phyloP scores from a whole-genome alignment of 2,797 vertebrate genomes.

The Cetoscarus ocellatus region DNA sequence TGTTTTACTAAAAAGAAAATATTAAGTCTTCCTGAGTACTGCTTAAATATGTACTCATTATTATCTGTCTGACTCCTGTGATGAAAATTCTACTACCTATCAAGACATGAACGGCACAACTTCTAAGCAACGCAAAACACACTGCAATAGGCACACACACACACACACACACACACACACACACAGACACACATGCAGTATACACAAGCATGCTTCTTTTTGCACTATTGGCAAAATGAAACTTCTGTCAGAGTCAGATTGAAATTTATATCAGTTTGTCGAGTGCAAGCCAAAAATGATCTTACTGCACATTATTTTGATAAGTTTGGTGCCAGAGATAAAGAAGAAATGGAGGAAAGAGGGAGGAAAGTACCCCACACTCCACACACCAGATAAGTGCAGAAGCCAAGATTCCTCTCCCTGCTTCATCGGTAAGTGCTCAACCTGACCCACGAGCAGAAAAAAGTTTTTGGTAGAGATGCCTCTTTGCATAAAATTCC shows the following conservation, averaged over 20 bases:
- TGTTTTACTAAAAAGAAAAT: constrained; percentile 52
- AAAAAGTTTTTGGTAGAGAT: constrained; percentile 62
- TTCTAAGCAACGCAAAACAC: constrained; percentile 10
- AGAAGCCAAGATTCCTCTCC: constrained; percentile 82
- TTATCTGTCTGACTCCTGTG: constrained; percentile 46
- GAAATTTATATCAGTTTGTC: constrained; percentile 89
- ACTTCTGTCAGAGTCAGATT: constrained; percentile 86
- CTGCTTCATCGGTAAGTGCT: constrained; percentile 77
- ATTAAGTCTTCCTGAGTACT: constrained; percentile 46
- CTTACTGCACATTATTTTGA: constrained; percentile 87
- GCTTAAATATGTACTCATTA: constrained; percentile 46
- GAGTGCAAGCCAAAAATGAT: constrained; percentile 84
- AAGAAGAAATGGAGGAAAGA: constrained; percentile 83
- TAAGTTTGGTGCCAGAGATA: constrained; percentile 88
- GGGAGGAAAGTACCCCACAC: constrained; percentile 81
- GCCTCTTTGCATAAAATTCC: constrained; percentile 77
- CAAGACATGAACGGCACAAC: constrained; percentile 53
- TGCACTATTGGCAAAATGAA: constrained; percentile 87
- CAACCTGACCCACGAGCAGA: constrained; percentile 72
- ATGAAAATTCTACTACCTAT: constrained; percentile 70
- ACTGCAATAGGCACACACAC: constrained; percentile 10
- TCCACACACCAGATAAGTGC: constrained; percentile 84
- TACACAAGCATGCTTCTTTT: constrained; percentile 61
- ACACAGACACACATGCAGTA: constrained; percentile 11
- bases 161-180: constrained; percentile 34